Percentiles rank a stretch among this genome's conserved stretches.
Conservation (phyloP, 2,888 invertebrate genomes). For the Heliconius hortense region DNA sequence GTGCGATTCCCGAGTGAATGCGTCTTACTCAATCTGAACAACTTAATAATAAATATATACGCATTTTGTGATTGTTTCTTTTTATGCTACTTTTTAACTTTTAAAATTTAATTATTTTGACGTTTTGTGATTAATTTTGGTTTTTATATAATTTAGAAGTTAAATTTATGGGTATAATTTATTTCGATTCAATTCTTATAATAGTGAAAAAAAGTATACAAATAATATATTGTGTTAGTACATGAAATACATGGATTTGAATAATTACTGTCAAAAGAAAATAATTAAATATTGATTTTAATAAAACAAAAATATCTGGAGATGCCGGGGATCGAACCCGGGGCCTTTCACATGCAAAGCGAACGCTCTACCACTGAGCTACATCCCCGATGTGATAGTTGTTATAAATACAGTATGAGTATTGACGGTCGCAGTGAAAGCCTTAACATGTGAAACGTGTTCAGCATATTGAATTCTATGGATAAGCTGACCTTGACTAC, state of each 20-base stretch:
- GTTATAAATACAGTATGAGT: slow-evolving; percentile 4
- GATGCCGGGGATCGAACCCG: slow-evolving; percentile 98
- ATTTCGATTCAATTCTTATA: no score
- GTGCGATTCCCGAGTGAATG: slow-evolving; percentile 38
- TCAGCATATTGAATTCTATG: not conserved
- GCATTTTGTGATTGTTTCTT: slow-evolving; percentile 41
- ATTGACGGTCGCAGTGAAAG: not conserved
- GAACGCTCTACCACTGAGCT: slow-evolving; percentile 99
- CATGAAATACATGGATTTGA: no score
- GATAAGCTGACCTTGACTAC: not conserved
- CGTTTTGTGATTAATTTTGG: not conserved
- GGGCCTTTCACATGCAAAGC: slow-evolving; percentile 99
- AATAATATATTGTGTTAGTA: no score
- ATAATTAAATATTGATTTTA: not conserved
- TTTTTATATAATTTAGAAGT: no score
- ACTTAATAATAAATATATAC: slow-evolving; percentile 43
- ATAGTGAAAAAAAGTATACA: no score
- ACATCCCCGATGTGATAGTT: slow-evolving; percentile 84
- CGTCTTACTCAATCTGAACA: slow-evolving; percentile 44
- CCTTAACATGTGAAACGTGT: not conserved
- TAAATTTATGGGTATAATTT: no score
- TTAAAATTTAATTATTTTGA: no score
- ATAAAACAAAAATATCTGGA: slow-evolving; percentile 78
- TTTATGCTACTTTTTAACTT: slow-evolving; percentile 20
- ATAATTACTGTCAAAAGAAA: no score